Conservation (phyloP, 2,113 vertebrate genomes). For the Muntiacus reevesi region DNA sequence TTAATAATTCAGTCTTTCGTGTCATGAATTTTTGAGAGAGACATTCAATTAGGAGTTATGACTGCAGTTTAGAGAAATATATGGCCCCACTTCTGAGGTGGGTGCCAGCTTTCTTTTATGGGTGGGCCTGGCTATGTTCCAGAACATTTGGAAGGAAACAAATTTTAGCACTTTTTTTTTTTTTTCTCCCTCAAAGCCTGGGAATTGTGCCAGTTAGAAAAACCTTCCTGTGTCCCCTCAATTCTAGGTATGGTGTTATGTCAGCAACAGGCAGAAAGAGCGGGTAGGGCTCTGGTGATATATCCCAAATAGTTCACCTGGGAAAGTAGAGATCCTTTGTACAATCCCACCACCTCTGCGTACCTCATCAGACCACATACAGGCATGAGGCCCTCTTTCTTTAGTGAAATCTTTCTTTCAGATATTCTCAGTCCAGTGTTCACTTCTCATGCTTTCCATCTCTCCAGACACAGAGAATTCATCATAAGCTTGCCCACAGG, state of each 20-base stretch:
- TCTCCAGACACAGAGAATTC: background rate
- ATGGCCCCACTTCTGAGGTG: background rate
- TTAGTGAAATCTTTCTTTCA: background rate
- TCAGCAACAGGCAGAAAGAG: background rate
- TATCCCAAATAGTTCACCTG: background rate
- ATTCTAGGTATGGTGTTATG: background rate
- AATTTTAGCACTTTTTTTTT: slow-evolving; percentile 13
- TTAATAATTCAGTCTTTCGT: slow-evolving; percentile 24
- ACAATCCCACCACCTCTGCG: background rate
- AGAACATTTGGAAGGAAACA: slow-evolving; percentile 48
- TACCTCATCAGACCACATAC: background rate
- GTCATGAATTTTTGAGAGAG: slow-evolving; percentile 61
- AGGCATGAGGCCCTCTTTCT: fast-evolving
- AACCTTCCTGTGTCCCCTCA: background rate
- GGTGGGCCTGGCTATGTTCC: slow-evolving; percentile 27
- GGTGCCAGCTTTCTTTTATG: slow-evolving; percentile 59
- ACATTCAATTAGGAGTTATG: slow-evolving; percentile 59
- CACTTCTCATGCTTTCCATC: background rate
- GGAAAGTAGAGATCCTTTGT: background rate
- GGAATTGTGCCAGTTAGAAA: slow-evolving; percentile 46
- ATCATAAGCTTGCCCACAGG: background rate
- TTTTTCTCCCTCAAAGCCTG: background rate
- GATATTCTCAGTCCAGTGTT: background rate
- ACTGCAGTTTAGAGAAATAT: slow-evolving; percentile 40
- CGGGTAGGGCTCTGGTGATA: background rate